Percentiles rank a stretch among this genome's conserved stretches.
phyloP scores from a whole-genome alignment of 1,140 invertebrate species.

The Kradibia gibbosae region DNA sequence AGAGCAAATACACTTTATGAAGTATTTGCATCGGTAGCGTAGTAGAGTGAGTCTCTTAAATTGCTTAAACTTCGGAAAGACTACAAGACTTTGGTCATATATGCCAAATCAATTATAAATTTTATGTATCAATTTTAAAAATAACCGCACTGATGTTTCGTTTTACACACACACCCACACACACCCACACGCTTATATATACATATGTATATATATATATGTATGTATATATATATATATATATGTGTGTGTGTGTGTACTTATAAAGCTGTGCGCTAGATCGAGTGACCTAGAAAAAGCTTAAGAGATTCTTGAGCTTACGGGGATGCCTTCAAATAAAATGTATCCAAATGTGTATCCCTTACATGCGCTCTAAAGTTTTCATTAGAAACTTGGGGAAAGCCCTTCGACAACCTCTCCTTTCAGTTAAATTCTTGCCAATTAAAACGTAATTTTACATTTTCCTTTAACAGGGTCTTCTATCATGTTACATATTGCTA shows the following conservation, averaged over 20 bases:
- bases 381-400: slow-evolving; percentile 33
- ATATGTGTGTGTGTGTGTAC: too few relatives aligned
- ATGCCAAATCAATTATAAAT: slow-evolving; percentile 7
- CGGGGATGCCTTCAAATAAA: slow-evolving; percentile 1
- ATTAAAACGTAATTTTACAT: slow-evolving; percentile 24
- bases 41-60: too few relatives aligned
- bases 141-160: neutral
- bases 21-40: too few relatives aligned
- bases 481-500: neutral
- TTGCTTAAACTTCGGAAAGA: neutral
- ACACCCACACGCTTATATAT: too few relatives aligned
- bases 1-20: too few relatives aligned
- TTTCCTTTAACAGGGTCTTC: neutral
- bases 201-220: too few relatives aligned
- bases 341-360: slow-evolving; percentile 29
- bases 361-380: slow-evolving; percentile 23
- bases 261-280: neutral
- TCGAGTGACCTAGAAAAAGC: slow-evolving; percentile 22
- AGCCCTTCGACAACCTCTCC: too few relatives aligned
- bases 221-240: too few relatives aligned
- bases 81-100: neutral
- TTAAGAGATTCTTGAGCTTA: slow-evolving; percentile 27
- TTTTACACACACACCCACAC: too few relatives aligned
- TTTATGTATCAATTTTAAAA: neutral
- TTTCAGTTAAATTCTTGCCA: slow-evolving; percentile 19